Percentiles rank a stretch among this genome's conserved stretches.
Evolutionary conservation across 1,140 invertebrate species (phyloP).

Genomic region (Magallana gigas): DNA sequence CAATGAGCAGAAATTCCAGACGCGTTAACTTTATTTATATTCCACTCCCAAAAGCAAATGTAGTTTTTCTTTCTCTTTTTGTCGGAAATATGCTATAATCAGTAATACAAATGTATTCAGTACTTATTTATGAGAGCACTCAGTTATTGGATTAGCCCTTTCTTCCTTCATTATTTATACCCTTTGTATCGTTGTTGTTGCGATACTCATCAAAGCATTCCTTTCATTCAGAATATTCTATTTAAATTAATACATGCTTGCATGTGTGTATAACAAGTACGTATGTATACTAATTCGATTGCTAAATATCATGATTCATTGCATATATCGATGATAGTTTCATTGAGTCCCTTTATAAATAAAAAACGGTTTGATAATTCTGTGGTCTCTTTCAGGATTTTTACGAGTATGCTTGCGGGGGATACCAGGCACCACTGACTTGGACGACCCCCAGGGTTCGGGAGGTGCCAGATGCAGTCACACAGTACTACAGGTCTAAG

Average conservation of each 20-base stretch:
- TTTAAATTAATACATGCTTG: no score
- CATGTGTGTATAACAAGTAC: no score
- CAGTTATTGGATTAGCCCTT: not conserved
- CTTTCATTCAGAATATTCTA: no score
- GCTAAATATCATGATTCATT: no score
- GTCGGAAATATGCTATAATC: not conserved
- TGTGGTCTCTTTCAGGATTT: conserved; percentile 53
- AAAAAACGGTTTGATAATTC: no score
- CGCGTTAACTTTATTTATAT: not conserved
- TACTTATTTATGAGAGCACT: not conserved
- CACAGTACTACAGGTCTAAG: not conserved
- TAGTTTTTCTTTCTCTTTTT: not conserved
- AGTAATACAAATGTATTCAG: not conserved
- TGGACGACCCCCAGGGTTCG: conserved; percentile 61
- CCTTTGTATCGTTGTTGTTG: no score
- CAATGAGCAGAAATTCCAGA: not conserved
- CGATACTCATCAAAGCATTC: no score
- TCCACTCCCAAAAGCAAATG: not conserved
- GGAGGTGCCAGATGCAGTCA: conserved; percentile 60
- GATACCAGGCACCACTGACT: conserved; percentile 56
- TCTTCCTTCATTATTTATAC: conserved; percentile 19
- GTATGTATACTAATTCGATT: no score
- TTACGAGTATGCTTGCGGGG: conserved; percentile 64
- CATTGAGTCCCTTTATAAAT: no score
- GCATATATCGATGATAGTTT: no score